phyloP scores from a whole-genome alignment of 2,797 vertebrate species.

The Moxostoma hubbsi region DNA sequence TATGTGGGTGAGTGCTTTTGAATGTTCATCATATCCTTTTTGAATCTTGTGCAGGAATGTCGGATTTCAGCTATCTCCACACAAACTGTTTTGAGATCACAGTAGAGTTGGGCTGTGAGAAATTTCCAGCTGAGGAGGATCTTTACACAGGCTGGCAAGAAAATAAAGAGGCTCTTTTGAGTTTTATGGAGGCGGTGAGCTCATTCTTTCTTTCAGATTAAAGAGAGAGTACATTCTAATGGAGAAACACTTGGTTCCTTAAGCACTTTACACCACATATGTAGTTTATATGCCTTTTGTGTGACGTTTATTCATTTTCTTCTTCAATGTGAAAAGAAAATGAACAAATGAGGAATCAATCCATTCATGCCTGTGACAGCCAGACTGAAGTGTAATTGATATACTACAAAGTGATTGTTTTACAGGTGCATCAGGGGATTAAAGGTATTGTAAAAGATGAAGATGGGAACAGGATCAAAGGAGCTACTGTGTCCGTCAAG shows the following conservation, averaged over 20 bases:
- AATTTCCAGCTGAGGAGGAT: conserved; percentile 89
- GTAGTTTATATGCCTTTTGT: neutral
- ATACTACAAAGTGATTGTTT: conserved; percentile 4
- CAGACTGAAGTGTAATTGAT: conserved; percentile 15
- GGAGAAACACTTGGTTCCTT: neutral
- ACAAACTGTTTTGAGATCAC: conserved; percentile 97
- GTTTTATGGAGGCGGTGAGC: conserved; percentile 86
- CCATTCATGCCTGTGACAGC: conserved; percentile 1
- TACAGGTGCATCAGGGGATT: conserved; percentile 89
- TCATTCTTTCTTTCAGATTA: neutral
- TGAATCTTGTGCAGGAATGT: conserved; percentile 82
- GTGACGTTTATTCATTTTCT: neutral
- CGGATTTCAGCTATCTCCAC: conserved; percentile 98
- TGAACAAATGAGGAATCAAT: neutral
- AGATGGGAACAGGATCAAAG: conserved; percentile 86
- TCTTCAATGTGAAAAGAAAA: neutral
- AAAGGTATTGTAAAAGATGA: conserved; percentile 91
- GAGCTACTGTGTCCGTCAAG: conserved; percentile 86
- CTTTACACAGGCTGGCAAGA: conserved; percentile 86
- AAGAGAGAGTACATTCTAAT: neutral
- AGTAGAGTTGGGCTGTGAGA: conserved; percentile 91
- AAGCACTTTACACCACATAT: conserved; percentile 1
- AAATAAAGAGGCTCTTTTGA: conserved; percentile 88
- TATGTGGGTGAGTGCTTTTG: neutral
- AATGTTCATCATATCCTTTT: neutral